phyloP scores from a whole-genome alignment of 2,113 vertebrate genomes.

The Xiphorhynchus elegans region DNA sequence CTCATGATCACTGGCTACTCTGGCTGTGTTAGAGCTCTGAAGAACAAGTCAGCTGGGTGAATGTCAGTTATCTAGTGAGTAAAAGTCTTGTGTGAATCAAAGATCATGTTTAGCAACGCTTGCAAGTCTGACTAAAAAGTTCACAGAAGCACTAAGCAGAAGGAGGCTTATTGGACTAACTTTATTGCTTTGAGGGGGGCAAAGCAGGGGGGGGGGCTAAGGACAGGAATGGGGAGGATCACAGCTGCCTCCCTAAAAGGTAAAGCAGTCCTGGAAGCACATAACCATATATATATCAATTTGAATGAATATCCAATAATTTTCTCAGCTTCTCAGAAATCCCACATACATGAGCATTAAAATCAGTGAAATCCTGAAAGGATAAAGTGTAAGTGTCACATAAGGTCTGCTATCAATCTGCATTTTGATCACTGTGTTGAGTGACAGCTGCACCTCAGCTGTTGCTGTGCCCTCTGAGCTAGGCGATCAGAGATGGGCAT shows the following conservation, averaged over 20 bases:
- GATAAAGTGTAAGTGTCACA: background rate
- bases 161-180: background rate
- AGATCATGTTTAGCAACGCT: background rate
- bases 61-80: background rate
- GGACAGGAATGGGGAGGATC: background rate
- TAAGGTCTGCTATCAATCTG: background rate
- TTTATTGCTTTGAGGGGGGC: background rate
- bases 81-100: background rate
- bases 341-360: background rate
- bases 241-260: background rate
- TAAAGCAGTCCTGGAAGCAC: background rate
- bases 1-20: background rate
- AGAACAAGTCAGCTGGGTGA: background rate
- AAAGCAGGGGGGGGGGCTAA: background rate
- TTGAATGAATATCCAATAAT: background rate
- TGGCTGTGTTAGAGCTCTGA: background rate
- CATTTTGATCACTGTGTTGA: constrained; percentile 19
- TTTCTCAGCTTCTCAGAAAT: background rate
- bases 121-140: constrained; percentile 6
- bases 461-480: background rate
- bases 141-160: background rate
- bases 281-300: background rate
- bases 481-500: background rate
- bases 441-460: background rate
- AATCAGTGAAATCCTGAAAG: background rate